Evolutionary conservation across 2,113 vertebrate species (phyloP).

Genomic region (Vulpes ferrilata): DNA sequence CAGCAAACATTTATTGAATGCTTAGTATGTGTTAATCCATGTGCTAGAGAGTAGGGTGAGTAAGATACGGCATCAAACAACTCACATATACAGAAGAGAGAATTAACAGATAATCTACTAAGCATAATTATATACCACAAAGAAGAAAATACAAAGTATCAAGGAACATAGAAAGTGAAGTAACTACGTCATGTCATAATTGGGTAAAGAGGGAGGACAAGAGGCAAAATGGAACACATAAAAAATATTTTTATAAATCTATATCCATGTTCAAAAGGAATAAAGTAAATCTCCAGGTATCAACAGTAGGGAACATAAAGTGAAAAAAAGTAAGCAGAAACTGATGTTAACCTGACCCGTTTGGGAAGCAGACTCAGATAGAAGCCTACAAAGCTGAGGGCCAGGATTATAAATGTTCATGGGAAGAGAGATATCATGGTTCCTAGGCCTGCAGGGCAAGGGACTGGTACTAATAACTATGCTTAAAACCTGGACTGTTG

Average conservation of each 20-base stretch:
- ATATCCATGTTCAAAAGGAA: background rate
- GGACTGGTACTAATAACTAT: background rate
- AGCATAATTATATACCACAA: background rate
- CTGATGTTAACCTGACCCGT: background rate
- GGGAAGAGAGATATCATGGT: background rate
- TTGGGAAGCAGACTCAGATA: background rate
- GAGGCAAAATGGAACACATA: background rate
- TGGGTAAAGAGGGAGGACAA: background rate
- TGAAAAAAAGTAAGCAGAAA: constrained; percentile 11
- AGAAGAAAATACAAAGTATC: background rate
- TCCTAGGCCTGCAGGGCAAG: background rate
- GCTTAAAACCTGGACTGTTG: background rate
- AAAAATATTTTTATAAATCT: background rate
- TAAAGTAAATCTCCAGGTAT: background rate
- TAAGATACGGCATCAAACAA: background rate
- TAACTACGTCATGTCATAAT: background rate
- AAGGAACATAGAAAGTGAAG: background rate
- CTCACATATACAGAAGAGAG: background rate
- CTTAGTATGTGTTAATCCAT: background rate
- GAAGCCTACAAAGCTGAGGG: background rate
- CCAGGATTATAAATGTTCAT: background rate
- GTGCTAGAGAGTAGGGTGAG: background rate
- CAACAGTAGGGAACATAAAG: background rate
- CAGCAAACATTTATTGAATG: background rate
- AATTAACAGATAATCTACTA: background rate